phyloP scores from a whole-genome alignment of 2,113 vertebrate genomes.

The human (Homo sapiens) region DNA sequence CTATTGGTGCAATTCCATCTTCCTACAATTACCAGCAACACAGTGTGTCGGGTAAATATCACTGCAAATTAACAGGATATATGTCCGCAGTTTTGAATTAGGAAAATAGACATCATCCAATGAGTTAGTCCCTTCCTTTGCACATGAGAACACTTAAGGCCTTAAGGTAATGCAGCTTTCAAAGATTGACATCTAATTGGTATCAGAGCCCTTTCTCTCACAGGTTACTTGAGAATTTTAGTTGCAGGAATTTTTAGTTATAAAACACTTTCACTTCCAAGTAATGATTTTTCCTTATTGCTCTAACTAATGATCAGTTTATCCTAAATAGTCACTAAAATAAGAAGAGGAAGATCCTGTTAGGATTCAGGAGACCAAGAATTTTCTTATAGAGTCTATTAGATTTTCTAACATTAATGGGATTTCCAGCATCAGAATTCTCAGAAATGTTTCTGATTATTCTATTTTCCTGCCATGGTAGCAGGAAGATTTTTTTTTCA shows the following conservation, averaged over 20 bases:
- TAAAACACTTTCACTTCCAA: background rate
- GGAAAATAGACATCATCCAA: background rate
- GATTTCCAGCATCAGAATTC: background rate
- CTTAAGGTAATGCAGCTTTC: background rate
- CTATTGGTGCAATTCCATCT: conserved; percentile 98
- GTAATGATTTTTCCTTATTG: background rate
- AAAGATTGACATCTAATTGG: background rate
- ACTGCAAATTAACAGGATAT: background rate
- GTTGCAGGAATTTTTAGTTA: conserved; percentile 12
- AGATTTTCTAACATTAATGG: background rate
- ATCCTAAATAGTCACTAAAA: conserved; percentile 1
- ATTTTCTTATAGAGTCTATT: background rate
- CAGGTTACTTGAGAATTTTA: background rate
- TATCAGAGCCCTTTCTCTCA: background rate
- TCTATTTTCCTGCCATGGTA: background rate
- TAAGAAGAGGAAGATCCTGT: background rate
- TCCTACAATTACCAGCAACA: conserved; percentile 99
- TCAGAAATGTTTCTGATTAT: conserved; percentile 14
- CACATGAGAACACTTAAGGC: background rate
- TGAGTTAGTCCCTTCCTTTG: background rate
- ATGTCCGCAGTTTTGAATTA: conserved; percentile 2
- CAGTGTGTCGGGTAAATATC: conserved; percentile 94
- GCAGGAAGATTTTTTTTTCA: background rate
- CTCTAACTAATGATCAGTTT: background rate
- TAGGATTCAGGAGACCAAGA: background rate